These are phyloP conservation scores for Oreotrochilus melanogaster DNA, from an alignment of 2,113 vertebrate species.

Conservation along the genomic window DNA sequence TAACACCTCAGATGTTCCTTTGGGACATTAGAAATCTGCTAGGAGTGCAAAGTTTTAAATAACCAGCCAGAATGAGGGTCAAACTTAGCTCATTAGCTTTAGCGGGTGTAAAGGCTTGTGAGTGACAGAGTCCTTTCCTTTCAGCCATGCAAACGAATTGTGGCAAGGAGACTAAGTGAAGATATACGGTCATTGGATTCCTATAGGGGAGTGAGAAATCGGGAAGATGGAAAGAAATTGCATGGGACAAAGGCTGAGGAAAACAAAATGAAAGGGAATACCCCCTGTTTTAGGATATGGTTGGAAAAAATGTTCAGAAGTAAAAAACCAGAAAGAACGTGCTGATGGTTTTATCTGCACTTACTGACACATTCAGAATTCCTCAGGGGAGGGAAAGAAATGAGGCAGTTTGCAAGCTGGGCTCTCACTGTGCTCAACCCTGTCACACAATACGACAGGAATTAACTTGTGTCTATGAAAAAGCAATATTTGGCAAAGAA, in stretches of 20 bases:
- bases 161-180: background rate
- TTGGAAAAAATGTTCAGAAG: background rate
- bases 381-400: conserved; percentile 16
- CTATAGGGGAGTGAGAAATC: background rate
- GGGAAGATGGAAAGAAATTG: background rate
- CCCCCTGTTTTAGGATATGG: background rate
- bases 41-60: conserved; percentile 17
- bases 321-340: conserved; percentile 15
- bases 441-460: background rate
- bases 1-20: background rate
- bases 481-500: conserved; percentile 47
- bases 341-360: conserved; percentile 35
- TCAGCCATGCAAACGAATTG: conserved; percentile 4
- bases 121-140: conserved; percentile 12
- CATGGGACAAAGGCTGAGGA: background rate
- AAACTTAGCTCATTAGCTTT: conserved; percentile 6
- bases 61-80: background rate
- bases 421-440: background rate
- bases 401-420: conserved; percentile 11
- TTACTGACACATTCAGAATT: conserved; percentile 40
- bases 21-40: background rate
- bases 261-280: background rate
- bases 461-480: conserved; percentile 52
- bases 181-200: background rate
- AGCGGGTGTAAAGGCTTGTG: conserved; percentile 10